Conservation (phyloP, 2,888 invertebrate genomes). For the Stenurella melanura region DNA sequence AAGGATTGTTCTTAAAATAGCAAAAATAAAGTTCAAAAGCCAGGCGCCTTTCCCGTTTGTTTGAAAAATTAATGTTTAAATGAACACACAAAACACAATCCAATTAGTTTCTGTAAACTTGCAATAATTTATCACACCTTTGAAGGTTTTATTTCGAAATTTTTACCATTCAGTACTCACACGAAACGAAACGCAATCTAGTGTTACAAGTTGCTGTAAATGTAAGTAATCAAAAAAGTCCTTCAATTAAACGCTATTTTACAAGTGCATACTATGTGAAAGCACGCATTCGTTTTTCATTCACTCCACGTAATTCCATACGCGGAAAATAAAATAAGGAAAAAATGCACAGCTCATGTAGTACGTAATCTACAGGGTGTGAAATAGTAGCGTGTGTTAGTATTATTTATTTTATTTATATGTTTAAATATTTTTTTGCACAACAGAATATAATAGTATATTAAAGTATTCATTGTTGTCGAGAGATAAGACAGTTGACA, state of each 20-base stretch:
- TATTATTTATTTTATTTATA: too few species aligned
- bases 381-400: not conserved
- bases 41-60: constrained; percentile 19
- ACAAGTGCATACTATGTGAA: constrained; percentile 3
- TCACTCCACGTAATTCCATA: not conserved
- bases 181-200: constrained; percentile 17
- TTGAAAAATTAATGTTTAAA: constrained; percentile 18
- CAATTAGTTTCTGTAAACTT: constrained; percentile 54
- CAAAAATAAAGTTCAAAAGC: constrained; percentile 37
- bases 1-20: constrained; percentile 34
- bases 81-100: constrained; percentile 43
- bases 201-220: constrained; percentile 29
- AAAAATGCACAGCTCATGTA: not conserved
- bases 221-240: constrained; percentile 15
- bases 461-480: too few species aligned
- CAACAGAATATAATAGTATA: too few species aligned
- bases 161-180: constrained; percentile 26
- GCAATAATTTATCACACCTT: constrained; percentile 51
- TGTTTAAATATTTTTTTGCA: too few species aligned
- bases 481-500: too few species aligned
- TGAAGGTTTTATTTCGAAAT: constrained; percentile 47
- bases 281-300: constrained; percentile 2
- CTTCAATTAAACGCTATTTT: constrained; percentile 36
- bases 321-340: not conserved
- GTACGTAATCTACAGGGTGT: not conserved